Base-by-base conservation (phyloP, 2,888 invertebrate species). In the Pegoplata infirma region DNA sequence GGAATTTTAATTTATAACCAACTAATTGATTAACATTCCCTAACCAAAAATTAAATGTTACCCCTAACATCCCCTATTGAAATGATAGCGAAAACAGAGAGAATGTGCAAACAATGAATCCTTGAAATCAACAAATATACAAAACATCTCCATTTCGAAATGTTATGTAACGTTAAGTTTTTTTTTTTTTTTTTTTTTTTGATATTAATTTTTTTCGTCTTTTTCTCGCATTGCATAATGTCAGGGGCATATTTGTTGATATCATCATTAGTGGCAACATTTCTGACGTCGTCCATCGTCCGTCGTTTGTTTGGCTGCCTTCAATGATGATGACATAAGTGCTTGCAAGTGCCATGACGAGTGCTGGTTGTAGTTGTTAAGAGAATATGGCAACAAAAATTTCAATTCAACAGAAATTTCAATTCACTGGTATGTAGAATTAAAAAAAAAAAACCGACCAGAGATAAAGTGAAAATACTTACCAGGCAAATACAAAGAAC, bases 191-290 rank as follows among this genome's bases (percentile, higher is more conserved):
- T 17, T 28, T 19, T 47, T 49, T 16, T 19, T 25, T 69, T 51
- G 32, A n/a, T n/a, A n/a, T n/a, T n/a, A n/a, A n/a, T n/a, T n/a
- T n/a, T 63, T 19, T 63, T 25, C 16, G 14, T 1, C 10, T 19
- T 25, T 23, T 73, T 40, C 21, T 32, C 19, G 32, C 32, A 61
- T 80, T 76, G 80, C 80, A 81, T 80, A 82, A 80, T 81, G 80
- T 82, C 82, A 83, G 81, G 81, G 82, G 81, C 81, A 82, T 76
- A 74, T 77, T 82, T 78, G 77, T 69, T 79, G 79, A 80, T 77
- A 80, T 76, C 78, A 81, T 82, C 81, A 82, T 82, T 80, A 81
- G 77, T 73, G 76, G 58, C 71, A 55, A 25, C n/a, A n/a, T n/a
- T n/a, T n/a, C n/a, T n/a, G n/a, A n/a, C n/a, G n/a, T n/a, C n/a